phyloP scores from a whole-genome alignment of 2,888 invertebrate species.

The Corbicula japonica region DNA sequence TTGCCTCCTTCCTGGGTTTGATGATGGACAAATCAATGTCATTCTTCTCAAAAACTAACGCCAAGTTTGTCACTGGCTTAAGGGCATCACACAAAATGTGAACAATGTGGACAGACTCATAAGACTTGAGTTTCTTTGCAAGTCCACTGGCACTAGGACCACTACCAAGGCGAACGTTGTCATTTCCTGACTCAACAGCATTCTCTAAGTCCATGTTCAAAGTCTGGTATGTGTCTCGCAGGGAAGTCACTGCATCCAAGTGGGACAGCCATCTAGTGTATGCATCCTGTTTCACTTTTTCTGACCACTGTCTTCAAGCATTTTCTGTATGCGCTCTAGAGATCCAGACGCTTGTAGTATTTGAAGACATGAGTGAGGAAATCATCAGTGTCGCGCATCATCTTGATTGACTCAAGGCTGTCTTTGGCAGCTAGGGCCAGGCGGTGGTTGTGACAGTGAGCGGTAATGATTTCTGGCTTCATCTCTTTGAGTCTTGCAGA shows the following conservation, averaged over 20 bases:
- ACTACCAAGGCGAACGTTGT: too few relatives aligned
- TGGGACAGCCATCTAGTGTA: constrained; percentile 45
- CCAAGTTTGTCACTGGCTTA: constrained; percentile 21
- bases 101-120: constrained; percentile 25
- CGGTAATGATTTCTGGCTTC: constrained; percentile 30
- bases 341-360: constrained; percentile 41
- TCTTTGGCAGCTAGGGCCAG: constrained; percentile 52
- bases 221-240: constrained; percentile 13
- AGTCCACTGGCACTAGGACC: too few relatives aligned
- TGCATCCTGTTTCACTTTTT: constrained; percentile 32
- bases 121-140: too few relatives aligned
- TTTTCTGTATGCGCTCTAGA: constrained; percentile 25
- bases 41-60: constrained; percentile 36
- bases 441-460: constrained; percentile 47
- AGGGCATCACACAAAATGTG: constrained; percentile 44
- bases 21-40: constrained; percentile 37
- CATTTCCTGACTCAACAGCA: too few relatives aligned
- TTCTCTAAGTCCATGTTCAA: constrained; percentile 30
- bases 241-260: too few relatives aligned
- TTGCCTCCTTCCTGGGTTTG: too few relatives aligned
- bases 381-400: constrained; percentile 43
- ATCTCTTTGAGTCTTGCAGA: constrained; percentile 34
- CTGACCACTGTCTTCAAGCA: too few relatives aligned
- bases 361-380: constrained; percentile 27
- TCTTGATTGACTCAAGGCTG: constrained; percentile 42